Conservation (phyloP, 2,797 vertebrate species). For the Protosalanx chinensis region DNA sequence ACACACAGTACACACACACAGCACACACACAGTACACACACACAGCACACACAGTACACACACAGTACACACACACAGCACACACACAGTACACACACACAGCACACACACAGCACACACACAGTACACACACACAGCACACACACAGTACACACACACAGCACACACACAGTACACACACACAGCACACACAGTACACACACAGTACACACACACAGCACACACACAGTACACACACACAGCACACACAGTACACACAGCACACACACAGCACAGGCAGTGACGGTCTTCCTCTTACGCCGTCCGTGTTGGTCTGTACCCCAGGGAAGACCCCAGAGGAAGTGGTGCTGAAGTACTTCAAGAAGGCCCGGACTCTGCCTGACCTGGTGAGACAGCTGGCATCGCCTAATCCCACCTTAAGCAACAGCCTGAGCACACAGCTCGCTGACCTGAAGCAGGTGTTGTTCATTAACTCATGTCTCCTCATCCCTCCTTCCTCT, state of each 20-base stretch:
- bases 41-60: not conserved
- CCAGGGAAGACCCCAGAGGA: not conserved
- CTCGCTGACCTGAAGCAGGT: too few relatives aligned
- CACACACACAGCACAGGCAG: not conserved
- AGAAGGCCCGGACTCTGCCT: not conserved
- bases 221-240: not conserved
- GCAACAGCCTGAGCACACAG: too few relatives aligned
- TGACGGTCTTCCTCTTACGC: not conserved
- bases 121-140: not conserved
- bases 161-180: not conserved
- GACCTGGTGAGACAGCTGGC: not conserved
- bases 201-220: conserved; percentile 3
- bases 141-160: not conserved
- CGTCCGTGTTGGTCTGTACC: not conserved
- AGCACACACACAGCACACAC: not conserved
- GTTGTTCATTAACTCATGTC: too few relatives aligned
- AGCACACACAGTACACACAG: not conserved
- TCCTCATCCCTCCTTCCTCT: too few relatives aligned
- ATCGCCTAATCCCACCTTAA: too few relatives aligned
- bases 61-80: not conserved
- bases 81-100: conserved; percentile 1
- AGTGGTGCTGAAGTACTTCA: not conserved
- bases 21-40: not conserved
- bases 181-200: not conserved
- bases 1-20: too few relatives aligned